phyloP scores from a whole-genome alignment of 2,888 invertebrate species.

The Campaea margaritaria region DNA sequence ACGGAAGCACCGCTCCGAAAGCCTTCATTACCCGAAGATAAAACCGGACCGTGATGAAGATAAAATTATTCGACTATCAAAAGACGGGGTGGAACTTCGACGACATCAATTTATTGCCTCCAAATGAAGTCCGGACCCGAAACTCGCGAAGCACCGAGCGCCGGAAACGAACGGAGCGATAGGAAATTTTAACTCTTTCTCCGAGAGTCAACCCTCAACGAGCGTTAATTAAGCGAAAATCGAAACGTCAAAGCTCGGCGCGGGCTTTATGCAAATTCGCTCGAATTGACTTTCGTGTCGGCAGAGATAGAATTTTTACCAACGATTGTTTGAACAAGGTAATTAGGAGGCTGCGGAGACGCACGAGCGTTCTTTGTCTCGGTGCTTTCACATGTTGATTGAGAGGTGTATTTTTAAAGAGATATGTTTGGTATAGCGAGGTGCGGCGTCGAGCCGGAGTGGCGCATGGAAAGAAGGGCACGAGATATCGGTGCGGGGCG shows the following conservation, averaged over 20 bases:
- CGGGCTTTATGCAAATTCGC: constrained; percentile 80
- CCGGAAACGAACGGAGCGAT: constrained; percentile 67
- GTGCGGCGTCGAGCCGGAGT: constrained; percentile 24
- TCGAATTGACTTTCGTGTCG: constrained; percentile 77
- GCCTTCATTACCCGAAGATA: constrained; percentile 65
- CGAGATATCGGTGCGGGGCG: constrained; percentile 38
- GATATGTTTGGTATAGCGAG: constrained; percentile 21
- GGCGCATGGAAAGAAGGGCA: constrained; percentile 49
- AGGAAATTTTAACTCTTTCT: constrained; percentile 76
- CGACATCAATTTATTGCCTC: constrained; percentile 73
- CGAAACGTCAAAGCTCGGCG: constrained; percentile 80
- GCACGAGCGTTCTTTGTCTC: constrained; percentile 38
- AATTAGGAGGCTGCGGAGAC: constrained; percentile 68
- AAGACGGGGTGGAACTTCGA: constrained; percentile 69
- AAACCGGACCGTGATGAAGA: constrained; percentile 68
- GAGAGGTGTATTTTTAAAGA: constrained; percentile 13
- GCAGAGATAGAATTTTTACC: constrained; percentile 74
- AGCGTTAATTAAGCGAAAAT: constrained; percentile 84
- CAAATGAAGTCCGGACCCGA: constrained; percentile 68
- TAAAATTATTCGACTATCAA: constrained; percentile 78
- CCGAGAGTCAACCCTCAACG: constrained; percentile 58
- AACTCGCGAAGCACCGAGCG: constrained; percentile 64
- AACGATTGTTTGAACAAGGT: constrained; percentile 75
- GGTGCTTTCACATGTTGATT: constrained; percentile 31
- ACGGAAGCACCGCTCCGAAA: constrained; percentile 44